Conservation (phyloP, 2,888 invertebrate genomes). For the Magallana nippona region DNA sequence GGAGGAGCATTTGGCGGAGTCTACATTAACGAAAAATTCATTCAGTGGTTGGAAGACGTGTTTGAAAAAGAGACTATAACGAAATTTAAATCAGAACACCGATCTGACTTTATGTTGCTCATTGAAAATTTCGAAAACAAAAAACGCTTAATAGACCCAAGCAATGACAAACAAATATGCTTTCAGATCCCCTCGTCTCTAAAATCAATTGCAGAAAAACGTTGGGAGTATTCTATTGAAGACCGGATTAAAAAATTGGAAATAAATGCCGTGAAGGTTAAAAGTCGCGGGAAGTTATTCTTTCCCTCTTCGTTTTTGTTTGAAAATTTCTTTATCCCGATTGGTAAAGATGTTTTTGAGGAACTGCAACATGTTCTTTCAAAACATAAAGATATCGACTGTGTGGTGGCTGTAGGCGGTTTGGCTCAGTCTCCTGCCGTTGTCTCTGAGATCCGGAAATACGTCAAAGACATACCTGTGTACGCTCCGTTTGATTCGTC, state of each 20-base stretch:
- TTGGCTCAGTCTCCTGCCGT: constrained; percentile 36
- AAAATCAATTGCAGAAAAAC: background rate
- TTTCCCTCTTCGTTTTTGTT: background rate
- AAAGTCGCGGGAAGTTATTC: background rate
- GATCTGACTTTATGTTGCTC: constrained; percentile 38
- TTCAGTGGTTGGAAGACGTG: constrained; percentile 17
- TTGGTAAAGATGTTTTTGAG: constrained; percentile 7
- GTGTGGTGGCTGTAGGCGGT: constrained; percentile 43
- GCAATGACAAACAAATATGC: constrained; percentile 3
- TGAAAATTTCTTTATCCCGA: background rate
- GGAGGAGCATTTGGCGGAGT: constrained; percentile 44
- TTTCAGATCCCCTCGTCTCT: background rate
- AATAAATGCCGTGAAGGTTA: background rate
- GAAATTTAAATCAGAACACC: constrained; percentile 20
- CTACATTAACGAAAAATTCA: constrained; percentile 25
- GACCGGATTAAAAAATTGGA: background rate
- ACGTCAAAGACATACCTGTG: constrained; percentile 31
- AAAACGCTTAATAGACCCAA: constrained; percentile 34
- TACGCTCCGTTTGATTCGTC: constrained; percentile 39
- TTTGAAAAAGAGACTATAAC: constrained; percentile 36
- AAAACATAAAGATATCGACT: constrained; percentile 6
- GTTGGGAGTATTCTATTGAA: background rate
- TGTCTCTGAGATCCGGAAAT: constrained; percentile 9
- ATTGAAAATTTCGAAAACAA: constrained; percentile 39
- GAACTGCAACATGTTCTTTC: constrained; percentile 20